A percentile compares a stretch with the other conserved stretches of the same genome.
Conservation (phyloP, 2,888 invertebrate species). For the Lucinisca nassula region DNA sequence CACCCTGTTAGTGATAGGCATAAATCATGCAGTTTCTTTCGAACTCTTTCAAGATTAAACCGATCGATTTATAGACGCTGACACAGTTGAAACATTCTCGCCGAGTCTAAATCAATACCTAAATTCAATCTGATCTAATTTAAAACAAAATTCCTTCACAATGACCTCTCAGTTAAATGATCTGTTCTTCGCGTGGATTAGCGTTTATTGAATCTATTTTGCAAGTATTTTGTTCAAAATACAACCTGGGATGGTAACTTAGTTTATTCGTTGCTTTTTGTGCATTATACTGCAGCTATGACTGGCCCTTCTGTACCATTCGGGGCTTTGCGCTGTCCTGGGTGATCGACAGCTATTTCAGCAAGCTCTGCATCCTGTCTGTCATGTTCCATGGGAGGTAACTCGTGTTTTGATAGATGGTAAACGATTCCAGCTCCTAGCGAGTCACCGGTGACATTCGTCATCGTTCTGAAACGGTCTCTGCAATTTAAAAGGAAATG, state of each 20-base stretch:
- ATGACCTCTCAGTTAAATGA: too few species aligned
- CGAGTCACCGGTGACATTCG: slow-evolving; percentile 98
- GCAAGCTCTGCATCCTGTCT: slow-evolving; percentile 26
- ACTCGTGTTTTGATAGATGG: slow-evolving; percentile 89
- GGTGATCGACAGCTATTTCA: slow-evolving; percentile 34
- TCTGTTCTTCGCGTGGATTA: too few species aligned
- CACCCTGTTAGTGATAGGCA: too few species aligned
- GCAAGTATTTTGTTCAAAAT: neutral
- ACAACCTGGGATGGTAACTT: neutral
- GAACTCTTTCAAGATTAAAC: too few species aligned
- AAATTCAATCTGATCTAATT: too few species aligned
- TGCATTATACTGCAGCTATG: slow-evolving; percentile 49
- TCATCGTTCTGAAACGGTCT: slow-evolving; percentile 91
- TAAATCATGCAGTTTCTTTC: too few species aligned
- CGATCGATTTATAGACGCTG: too few species aligned
- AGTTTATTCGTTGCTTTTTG: neutral
- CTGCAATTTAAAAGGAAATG: slow-evolving; percentile 74
- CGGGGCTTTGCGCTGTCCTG: slow-evolving; percentile 52
- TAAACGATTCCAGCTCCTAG: slow-evolving; percentile 97
- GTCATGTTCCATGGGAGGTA: slow-evolving; percentile 79
- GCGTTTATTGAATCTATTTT: too few species aligned
- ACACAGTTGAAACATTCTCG: too few species aligned
- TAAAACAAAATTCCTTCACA: too few species aligned
- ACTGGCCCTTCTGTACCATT: slow-evolving; percentile 56
- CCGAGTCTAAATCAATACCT: too few species aligned